Evolutionary conservation across 2,113 vertebrate genomes (phyloP), one percentile per base, ranked within the genome.

Genomic region (Grus americana): DNA sequence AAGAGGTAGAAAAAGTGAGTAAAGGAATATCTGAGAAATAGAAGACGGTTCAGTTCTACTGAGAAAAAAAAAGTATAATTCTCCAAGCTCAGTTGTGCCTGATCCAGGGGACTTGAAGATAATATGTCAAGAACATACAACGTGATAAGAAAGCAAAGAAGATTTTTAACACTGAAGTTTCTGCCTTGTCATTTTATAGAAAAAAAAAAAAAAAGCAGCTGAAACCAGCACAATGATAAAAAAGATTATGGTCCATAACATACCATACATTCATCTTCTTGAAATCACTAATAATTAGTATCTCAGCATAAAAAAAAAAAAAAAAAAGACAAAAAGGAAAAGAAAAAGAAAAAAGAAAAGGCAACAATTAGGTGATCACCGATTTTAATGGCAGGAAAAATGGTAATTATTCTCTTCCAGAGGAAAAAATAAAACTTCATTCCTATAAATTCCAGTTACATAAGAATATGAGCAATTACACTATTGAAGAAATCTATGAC

Each of bases 401-500:
- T 63, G 34, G 38, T 10, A 83, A 83, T 65, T 89, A 38, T n/a
- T 57, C 18, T 79, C 50, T 82, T 89, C 62, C 49, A 57, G 63
- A 47, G 20, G 32, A 36, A 63, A 80, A 83, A 50, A 85, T 2
- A 54, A 70, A 67, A 46, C 10, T 12, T 40, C 5, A 49, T 55
- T 88, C 73, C 73, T 79, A 62, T 88, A 95, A 81, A 92, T 91
- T 93, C 47, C 26, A 58, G 57, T 95, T 95, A 94, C 34, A 66
- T 94, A 95, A 97, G 62, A 85, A 79, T 90, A 85, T 70, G 65
- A 47, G 52, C 73, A 95, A 96, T 96, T 96, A 92, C 80, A 42
- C 54, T 84, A 66, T 34, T 80, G 83, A 95, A 87, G 90, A 94
- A 92, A 62, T 79, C 72, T 75, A 27, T 94, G 92, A 76, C 88